Evolutionary conservation across 1,140 invertebrate genomes (phyloP), one percentile per base, ranked within the genome.

Genomic region (Himalopsyche phryganea): DNA sequence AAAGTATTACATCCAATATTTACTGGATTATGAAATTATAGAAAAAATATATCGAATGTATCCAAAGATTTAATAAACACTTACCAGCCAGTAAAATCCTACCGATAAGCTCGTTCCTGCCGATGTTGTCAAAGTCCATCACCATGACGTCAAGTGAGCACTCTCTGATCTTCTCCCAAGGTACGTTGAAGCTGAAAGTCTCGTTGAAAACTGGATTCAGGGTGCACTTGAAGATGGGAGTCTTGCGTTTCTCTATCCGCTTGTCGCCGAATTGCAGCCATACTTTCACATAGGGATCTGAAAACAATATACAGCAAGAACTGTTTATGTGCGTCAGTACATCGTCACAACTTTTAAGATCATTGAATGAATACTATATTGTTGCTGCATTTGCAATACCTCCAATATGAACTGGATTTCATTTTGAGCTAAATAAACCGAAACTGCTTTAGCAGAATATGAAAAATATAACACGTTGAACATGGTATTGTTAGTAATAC

Each of bases 201-300:
- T 96, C 92, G 76, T 96, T 95, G 81, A 96, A 97, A 38, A 95
- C 85, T 1, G 86, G 94, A 75, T 94, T 92, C 51, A 95, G 77
- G 1, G 91, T 95, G 70, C 92, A 94, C 68, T 94, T 95, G 74
- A 94, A 95, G 65, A 96, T 91, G 20, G 90, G 88, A n/a, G 93
- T 96, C 79, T 96, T 97, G 70, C 91, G 88, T 70, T 97, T 97
- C 72, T 96, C 94, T 59, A 96, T 88, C 54, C 91, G 83, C 65
- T 96, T 95, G 63, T 96, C 94, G 9, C 92, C 91, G 69, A 96
- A 94, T 65, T 96, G 92, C 1, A 96, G 83, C 94, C 94, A 97
- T 4, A 96, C 91, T 73, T 96, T 97, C 0, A 96, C 93, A 70
- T 96, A 97, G 0, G 94, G 93, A 89, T 97, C 94, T 95, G 77